These are phyloP conservation scores for Nothoprocta pentlandii DNA, from an alignment of 2,113 vertebrate species.

Conservation along the genomic window DNA sequence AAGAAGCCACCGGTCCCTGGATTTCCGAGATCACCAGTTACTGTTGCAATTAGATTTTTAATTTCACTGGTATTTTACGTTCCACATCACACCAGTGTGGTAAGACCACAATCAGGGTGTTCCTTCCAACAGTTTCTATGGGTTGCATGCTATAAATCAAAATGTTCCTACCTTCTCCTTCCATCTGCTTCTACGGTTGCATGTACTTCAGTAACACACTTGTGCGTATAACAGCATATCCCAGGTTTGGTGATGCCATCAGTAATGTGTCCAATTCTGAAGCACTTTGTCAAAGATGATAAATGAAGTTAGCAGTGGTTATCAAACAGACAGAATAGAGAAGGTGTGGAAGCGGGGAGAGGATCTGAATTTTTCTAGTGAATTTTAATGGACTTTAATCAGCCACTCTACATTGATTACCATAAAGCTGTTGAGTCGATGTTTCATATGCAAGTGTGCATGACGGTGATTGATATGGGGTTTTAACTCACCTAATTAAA, in stretches of 20 bases:
- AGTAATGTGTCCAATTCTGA: background rate
- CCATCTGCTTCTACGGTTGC: background rate
- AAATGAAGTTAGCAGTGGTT: slow-evolving; percentile 35
- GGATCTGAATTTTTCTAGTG: slow-evolving; percentile 32
- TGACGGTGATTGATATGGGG: background rate
- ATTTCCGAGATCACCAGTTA: background rate
- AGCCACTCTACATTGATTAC: slow-evolving; percentile 60
- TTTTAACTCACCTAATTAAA: slow-evolving; percentile 68
- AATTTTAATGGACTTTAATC: slow-evolving; percentile 71
- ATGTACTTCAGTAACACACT: background rate
- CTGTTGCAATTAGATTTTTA: background rate
- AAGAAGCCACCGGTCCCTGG: background rate
- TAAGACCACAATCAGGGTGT: background rate
- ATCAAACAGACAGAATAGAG: slow-evolving; percentile 14
- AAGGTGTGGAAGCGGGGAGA: background rate
- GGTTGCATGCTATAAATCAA: background rate
- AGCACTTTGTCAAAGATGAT: background rate
- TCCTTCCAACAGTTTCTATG: background rate
- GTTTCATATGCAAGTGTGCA: background rate
- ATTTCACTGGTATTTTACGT: background rate
- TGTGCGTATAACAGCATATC: background rate
- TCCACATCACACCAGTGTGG: background rate
- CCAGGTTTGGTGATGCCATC: background rate
- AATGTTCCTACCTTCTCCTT: background rate
- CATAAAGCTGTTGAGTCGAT: background rate